A percentile compares a stretch with the other conserved stretches of the same genome.
These are phyloP conservation scores for Netta rufina DNA, from an alignment of 2,797 vertebrate genomes.

Conservation along the genomic window DNA sequence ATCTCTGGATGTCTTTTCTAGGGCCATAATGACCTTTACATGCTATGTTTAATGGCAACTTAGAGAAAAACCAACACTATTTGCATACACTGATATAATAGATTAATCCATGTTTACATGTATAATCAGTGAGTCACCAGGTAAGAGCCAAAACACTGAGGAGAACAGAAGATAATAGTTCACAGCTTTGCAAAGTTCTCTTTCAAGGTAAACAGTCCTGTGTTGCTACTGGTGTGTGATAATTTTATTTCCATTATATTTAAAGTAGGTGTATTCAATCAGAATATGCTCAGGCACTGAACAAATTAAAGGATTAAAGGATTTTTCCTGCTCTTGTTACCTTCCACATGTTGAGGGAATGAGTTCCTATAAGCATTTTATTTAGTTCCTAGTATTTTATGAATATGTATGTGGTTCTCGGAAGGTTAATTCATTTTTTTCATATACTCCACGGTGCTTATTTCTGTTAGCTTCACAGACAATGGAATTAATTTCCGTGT, in stretches of 20 bases:
- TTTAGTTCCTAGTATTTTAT: background rate
- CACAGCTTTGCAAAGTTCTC: background rate
- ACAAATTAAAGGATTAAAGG: background rate
- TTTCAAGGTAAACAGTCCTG: background rate
- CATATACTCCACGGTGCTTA: background rate
- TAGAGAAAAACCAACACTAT: background rate
- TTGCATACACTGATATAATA: background rate
- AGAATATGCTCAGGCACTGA: background rate
- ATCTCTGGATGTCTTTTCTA: slow-evolving; percentile 4
- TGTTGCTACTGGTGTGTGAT: background rate
- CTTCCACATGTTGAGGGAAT: background rate
- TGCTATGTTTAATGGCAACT: background rate
- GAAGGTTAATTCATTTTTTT: background rate
- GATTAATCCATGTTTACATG: slow-evolving; percentile 40
- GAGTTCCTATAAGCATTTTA: background rate
- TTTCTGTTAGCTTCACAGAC: background rate
- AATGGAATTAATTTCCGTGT: background rate
- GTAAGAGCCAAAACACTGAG: background rate
- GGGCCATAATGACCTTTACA: slow-evolving; percentile 39
- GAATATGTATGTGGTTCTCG: background rate
- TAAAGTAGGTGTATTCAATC: background rate
- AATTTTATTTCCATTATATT: background rate
- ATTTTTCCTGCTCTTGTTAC: background rate
- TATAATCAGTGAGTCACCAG: background rate
- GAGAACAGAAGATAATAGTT: background rate